phyloP scores from a whole-genome alignment of 1,140 invertebrate genomes.

The Heliconius melpomene region DNA sequence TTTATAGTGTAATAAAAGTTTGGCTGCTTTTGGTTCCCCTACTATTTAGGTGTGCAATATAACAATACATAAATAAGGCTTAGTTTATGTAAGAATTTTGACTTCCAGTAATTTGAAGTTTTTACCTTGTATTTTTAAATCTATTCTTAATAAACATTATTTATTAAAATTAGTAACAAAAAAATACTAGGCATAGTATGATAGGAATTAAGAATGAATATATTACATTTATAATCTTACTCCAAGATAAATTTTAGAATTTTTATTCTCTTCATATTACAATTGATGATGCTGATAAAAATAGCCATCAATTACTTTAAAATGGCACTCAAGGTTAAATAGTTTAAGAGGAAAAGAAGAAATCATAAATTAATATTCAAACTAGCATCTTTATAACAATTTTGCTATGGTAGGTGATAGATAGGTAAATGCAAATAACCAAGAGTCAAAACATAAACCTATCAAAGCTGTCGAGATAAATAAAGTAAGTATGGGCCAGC shows the following conservation, averaged over 20 bases:
- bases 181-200: neutral
- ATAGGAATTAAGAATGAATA: neutral
- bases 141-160: neutral
- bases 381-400: neutral
- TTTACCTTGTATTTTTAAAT: neutral
- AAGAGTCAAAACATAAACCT: slow-evolving; percentile 6
- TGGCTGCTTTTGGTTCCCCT: no score
- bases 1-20: no score
- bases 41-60: no score
- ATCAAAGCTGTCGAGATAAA: slow-evolving; percentile 5
- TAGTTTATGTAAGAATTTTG: no score
- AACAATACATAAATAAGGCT: no score
- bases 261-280: neutral
- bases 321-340: slow-evolving; percentile 1
- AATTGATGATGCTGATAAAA: neutral
- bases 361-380: neutral
- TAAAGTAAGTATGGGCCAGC: neutral
- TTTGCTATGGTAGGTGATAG: neutral
- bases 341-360: slow-evolving; percentile 2
- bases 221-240: neutral
- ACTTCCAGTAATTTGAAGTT: neutral
- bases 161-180: neutral
- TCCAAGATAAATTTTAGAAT: neutral
- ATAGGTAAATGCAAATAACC: neutral
- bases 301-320: slow-evolving; percentile 4